Evolutionary conservation across 2,888 invertebrate genomes (phyloP).

Genomic region (Lepidocyrtinus sp.): DNA sequence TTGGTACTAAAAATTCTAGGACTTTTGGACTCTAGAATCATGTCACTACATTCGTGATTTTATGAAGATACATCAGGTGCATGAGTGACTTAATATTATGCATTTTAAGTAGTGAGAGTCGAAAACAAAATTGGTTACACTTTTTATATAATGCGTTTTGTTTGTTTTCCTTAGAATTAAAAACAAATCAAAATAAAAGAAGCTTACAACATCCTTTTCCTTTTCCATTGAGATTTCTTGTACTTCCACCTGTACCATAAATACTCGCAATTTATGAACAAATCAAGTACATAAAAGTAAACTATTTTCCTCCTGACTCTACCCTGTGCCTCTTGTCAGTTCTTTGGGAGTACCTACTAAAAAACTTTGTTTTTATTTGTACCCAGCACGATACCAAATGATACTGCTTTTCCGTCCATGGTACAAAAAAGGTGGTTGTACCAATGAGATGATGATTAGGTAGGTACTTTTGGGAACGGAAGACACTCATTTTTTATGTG

Average conservation of each 20-base stretch:
- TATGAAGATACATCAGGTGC: no score
- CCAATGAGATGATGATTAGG: not conserved
- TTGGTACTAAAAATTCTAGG: no score
- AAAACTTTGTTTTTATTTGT: not conserved
- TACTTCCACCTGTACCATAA: not conserved
- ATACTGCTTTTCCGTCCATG: not conserved
- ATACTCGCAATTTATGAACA: not conserved
- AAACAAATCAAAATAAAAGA: not conserved
- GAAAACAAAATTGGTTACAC: no score
- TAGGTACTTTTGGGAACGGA: not conserved
- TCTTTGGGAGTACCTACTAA: not conserved
- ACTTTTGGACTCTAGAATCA: no score
- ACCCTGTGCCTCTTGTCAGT: not conserved
- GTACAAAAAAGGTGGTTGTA: not conserved
- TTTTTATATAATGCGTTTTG: not conserved
- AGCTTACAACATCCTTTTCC: not conserved
- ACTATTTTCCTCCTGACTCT: not conserved
- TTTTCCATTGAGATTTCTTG: not conserved
- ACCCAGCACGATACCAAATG: not conserved
- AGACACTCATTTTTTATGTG: not conserved
- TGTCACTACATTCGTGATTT: no score
- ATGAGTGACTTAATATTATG: no score
- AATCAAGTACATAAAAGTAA: not conserved
- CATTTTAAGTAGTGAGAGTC: no score
- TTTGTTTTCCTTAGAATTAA: not conserved